Base-by-base conservation (phyloP, 2,888 invertebrate genomes). In the Caenorhabditis virilis region DNA sequence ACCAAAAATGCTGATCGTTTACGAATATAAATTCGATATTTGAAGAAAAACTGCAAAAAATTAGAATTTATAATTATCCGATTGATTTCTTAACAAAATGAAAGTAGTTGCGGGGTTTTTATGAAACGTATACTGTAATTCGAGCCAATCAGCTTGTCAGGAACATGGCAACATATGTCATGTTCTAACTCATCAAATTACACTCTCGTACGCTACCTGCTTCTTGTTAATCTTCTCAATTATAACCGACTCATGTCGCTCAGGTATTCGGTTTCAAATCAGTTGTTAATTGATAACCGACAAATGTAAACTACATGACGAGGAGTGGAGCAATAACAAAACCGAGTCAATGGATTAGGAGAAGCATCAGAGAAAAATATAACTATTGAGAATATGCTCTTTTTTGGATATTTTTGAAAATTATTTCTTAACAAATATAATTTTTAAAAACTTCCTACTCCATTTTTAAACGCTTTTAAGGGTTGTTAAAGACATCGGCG, bases 81-180 rank as follows among this genome's bases (percentile, higher is more conserved):
- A n/a, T n/a, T n/a, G n/a, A n/a, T n/a, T n/a, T n/a, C n/a, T n/a
- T n/a, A n/a, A n/a, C 22, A 23, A 4, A 20, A 42, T 27, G 16
- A 16, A 45, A 27, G 20, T 27, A 16, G 9, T 9, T 7, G 5
- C 20, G 5, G 6, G 11, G 15, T 20, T 41, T 41, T 16, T 41
- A 3, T 3, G 15, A 38, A 18, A 30, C 15, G 47, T 33, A 33
- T 63, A 64, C 64, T 49, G 64, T 64, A 64, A 64, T 54, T 50
- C 58, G 64, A 58, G 53, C 39, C 51, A 18, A 47, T 33, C 11
- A 45, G 42, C 55, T 58, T 58, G 64, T 58, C 54, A 58, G 58
- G n/a, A 64, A 64, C 58, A 59, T 64, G 58, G 58, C 54, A 64
- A 59, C 64, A 64, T 49, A 64, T 64, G 64, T 64, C 64, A 54